A percentile compares a stretch with the other conserved stretches of the same genome.
Evolutionary conservation across 2,888 invertebrate species (phyloP).

Genomic region (Erebia epiphron): DNA sequence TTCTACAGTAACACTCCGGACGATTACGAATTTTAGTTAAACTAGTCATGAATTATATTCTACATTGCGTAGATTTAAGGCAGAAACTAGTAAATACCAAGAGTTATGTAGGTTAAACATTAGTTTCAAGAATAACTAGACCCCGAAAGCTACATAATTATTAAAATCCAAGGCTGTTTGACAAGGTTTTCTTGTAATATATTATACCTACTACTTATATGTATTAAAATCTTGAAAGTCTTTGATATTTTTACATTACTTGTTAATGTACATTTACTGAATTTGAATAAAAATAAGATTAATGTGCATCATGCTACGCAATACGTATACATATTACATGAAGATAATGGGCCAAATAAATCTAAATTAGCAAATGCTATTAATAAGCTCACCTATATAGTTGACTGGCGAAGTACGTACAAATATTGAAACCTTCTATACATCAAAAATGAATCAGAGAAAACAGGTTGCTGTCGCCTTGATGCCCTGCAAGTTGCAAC

Average conservation of each 20-base stretch:
- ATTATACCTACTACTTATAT: no score
- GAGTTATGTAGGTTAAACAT: neutral
- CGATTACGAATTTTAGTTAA: no score
- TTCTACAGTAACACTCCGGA: no score
- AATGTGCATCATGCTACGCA: no score
- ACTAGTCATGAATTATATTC: neutral
- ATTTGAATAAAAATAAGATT: neutral
- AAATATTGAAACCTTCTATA: constrained; percentile 3
- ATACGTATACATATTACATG: no score
- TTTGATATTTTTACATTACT: neutral
- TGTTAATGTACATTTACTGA: neutral
- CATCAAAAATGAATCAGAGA: constrained; percentile 13
- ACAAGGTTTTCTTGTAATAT: constrained; percentile 54
- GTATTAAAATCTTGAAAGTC: neutral
- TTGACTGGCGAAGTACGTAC: neutral
- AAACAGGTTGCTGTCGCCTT: constrained; percentile 17
- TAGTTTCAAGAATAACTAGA: neutral
- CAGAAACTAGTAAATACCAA: neutral
- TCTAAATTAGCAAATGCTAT: no score
- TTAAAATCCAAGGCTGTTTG: constrained; percentile 49
- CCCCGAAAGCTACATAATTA: neutral
- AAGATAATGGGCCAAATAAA: no score
- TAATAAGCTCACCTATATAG: no score
- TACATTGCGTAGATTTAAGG: neutral
- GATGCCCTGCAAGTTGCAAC: constrained; percentile 27